Evolutionary conservation across 1,140 invertebrate genomes (phyloP), one percentile per base, ranked within the genome.

Genomic region (Adoxophyes honmai): DNA sequence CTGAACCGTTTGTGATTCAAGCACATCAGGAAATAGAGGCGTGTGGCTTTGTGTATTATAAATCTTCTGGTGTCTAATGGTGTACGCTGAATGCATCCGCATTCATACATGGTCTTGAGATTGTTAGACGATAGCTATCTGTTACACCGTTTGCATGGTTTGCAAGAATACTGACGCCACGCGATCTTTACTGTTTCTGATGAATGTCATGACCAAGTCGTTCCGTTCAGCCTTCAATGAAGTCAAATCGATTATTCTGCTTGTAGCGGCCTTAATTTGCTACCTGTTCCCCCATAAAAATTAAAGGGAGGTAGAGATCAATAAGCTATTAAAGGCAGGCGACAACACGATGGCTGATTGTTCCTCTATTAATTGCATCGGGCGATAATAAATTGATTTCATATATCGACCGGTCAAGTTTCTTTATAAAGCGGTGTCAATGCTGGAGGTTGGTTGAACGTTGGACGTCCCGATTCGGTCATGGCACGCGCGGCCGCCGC

Each of bases 401-500:
- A 18, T 28, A 48, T 21, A 48, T 48, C 21, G 42, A 48, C 18
- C 42, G 42, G 4, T 48, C 42, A 48, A 44, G 42, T 48, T 48
- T 48, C 42, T 48, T 48, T 48, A 48, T 28, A 28, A 28, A 48
- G 28, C 42, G 42, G 42, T 33, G 16, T 21, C 18, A 59, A 60
- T 57, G 57, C 59, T 64, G 53, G 9, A 34, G 15, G 57, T 33
- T 48, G 44, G 35, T 34, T 36, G 33, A 6, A 15, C 9, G 10
- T 10, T 13, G 13, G 33, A 56, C 52, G 48, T 52, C 60, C 66
- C 34, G 34, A 52, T 61, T 62, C 38, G 62, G 62, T 63, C 60
- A 66, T 42, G 59, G 65, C 68, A 62, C 53, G 57, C 59, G 63
- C 48, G 14, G 21, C 21, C 37, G 38, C 60, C 59, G 62, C 62